Evolutionary conservation across 2,888 invertebrate species (phyloP).

Genomic region (Andricus quercusramuli): DNA sequence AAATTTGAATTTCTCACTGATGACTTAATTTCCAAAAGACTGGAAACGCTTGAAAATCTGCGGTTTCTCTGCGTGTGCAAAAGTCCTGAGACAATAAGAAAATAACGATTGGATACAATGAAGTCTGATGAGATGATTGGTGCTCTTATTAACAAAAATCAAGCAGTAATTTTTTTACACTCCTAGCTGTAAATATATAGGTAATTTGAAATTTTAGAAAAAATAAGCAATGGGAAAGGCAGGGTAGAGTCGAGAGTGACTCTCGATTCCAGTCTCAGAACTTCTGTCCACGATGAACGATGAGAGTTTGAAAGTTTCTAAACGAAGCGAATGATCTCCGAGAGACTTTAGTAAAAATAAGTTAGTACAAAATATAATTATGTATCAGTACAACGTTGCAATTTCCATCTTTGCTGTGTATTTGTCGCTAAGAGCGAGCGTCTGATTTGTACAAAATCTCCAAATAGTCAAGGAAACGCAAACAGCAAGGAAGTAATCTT

Average conservation of each 20-base stretch:
- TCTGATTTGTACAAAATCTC: conserved; percentile 5
- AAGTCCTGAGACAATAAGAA: conserved; percentile 9
- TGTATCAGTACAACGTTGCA: conserved; percentile 5
- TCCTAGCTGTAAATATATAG: conserved; percentile 52
- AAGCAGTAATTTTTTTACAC: neutral
- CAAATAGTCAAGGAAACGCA: conserved; percentile 8
- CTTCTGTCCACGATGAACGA: conserved; percentile 18
- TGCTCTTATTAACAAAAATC: neutral
- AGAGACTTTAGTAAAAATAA: conserved; percentile 6
- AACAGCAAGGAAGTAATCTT: neutral
- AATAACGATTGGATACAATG: neutral
- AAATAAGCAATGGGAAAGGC: neutral
- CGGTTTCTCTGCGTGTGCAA: neutral
- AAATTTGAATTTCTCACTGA: neutral
- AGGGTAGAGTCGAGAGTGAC: neutral
- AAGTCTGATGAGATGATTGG: neutral
- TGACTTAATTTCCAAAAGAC: conserved; percentile 4
- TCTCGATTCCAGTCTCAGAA: conserved; percentile 3
- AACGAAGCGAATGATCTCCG: conserved; percentile 24
- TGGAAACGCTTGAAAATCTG: neutral
- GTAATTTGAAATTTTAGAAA: conserved; percentile 51
- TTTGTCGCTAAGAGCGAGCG: neutral
- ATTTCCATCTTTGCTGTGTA: neutral
- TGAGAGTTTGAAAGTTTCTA: conserved; percentile 3
- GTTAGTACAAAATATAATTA: conserved; percentile 26